These are phyloP conservation scores for Choristoneura fumiferana DNA, from an alignment of 1,140 invertebrate species.

Conservation along the genomic window DNA sequence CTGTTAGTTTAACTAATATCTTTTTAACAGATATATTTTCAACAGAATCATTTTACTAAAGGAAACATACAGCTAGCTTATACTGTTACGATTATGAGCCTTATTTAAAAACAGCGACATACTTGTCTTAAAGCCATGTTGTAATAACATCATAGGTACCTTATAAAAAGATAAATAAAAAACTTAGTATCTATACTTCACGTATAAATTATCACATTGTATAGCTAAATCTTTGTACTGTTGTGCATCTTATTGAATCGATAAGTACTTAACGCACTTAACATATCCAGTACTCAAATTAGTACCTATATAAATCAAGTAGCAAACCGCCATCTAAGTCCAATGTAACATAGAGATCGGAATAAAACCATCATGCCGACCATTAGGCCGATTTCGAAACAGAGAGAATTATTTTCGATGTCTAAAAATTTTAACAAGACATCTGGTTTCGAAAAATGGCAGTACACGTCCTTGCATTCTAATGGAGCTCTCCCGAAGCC, in stretches of 20 bases:
- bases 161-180: conserved; percentile 12
- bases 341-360: conserved; percentile 77
- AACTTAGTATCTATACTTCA: conserved; percentile 17
- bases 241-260: neutral
- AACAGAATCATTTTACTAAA: no score
- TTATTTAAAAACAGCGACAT: no score
- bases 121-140: neutral
- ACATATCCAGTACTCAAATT: conserved; percentile 28
- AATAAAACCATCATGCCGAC: conserved; percentile 75
- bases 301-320: conserved; percentile 58
- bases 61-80: no score
- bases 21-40: no score
- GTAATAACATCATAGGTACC: neutral
- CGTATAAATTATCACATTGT: conserved; percentile 38
- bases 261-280: neutral
- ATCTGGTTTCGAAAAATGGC: conserved; percentile 80
- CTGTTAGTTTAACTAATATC: no score
- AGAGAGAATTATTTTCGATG: conserved; percentile 76
- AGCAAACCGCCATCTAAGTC: conserved; percentile 76
- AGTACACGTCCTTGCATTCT: conserved; percentile 80
- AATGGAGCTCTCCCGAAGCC: conserved; percentile 79
- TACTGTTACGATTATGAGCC: no score
- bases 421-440: conserved; percentile 79
- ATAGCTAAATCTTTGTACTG: conserved; percentile 36
- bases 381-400: conserved; percentile 77